Evolutionary conservation across 2,888 invertebrate species (phyloP).

Genomic region (Drosophila anomelani): DNA sequence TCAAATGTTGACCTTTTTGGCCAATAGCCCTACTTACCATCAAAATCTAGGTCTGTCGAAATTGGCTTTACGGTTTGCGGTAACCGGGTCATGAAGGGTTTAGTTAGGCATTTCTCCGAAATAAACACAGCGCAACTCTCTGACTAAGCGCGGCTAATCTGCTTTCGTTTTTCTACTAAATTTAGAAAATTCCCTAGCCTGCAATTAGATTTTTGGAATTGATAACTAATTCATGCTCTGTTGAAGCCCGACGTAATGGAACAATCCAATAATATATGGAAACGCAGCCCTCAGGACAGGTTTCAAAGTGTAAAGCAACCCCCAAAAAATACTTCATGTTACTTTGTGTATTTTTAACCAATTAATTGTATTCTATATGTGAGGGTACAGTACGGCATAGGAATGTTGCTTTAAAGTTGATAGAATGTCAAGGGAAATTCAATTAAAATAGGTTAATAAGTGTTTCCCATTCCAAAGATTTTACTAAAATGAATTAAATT

Average conservation of each 20-base stretch:
- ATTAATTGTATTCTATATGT: not conserved
- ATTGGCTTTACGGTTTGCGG: not conserved
- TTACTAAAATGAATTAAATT: too few relatives aligned
- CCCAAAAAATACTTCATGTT: conserved; percentile 8
- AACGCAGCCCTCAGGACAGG: conserved; percentile 12
- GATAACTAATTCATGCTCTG: conserved; percentile 22
- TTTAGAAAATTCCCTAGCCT: conserved; percentile 1
- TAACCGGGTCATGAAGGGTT: conserved; percentile 14
- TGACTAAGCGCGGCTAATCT: conserved; percentile 34
- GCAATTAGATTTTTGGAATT: conserved; percentile 3
- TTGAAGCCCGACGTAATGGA: conserved; percentile 4
- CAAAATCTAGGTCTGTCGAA: conserved; percentile 2
- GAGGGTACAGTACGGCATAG: conserved; percentile 8
- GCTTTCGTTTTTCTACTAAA: conserved; percentile 4
- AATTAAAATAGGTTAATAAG: too few relatives aligned
- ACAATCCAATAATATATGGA: conserved; percentile 8
- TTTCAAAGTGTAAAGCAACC: conserved; percentile 16
- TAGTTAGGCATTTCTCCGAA: conserved; percentile 7
- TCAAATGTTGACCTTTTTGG: not conserved
- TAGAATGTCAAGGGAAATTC: not conserved
- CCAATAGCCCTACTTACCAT: conserved; percentile 4
- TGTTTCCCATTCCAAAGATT: too few relatives aligned
- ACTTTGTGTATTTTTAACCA: not conserved
- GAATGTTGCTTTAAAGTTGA: not conserved
- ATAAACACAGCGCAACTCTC: not conserved